A percentile compares a stretch with the other conserved stretches of the same genome.
phyloP scores from a whole-genome alignment of 2,888 invertebrate species.

The Plemyria rubiginata region DNA sequence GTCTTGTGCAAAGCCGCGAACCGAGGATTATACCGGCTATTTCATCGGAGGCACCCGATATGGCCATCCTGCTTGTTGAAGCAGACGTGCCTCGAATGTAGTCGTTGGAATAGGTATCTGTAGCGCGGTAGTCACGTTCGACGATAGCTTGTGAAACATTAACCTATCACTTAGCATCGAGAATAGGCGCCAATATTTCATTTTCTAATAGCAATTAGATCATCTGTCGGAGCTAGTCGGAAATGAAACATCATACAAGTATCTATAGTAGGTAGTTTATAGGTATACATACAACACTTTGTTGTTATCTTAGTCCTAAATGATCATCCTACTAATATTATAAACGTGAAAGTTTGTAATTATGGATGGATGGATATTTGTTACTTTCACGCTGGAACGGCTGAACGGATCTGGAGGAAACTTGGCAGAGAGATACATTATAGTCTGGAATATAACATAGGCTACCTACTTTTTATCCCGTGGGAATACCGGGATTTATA shows the following conservation, averaged over 20 bases:
- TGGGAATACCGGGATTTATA: no score
- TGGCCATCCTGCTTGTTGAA: constrained; percentile 62
- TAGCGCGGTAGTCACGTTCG: constrained; percentile 62
- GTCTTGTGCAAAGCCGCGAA: no score
- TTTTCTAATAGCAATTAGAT: constrained; percentile 5
- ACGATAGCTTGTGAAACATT: constrained; percentile 51
- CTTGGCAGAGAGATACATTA: no score
- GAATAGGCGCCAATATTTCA: constrained; percentile 18
- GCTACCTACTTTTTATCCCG: no score
- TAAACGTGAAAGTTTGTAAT: no score
- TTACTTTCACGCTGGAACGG: no score
- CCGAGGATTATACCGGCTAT: constrained; percentile 20
- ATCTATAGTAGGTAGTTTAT: background rate
- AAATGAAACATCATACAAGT: background rate
- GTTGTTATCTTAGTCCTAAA: background rate
- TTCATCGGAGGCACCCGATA: constrained; percentile 45
- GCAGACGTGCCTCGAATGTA: constrained; percentile 65
- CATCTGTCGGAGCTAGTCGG: background rate
- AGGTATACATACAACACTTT: no score
- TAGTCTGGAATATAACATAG: no score
- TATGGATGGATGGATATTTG: no score
- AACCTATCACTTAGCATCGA: constrained; percentile 26
- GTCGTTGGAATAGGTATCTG: constrained; percentile 31
- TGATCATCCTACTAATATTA: no score
- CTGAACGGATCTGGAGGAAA: no score